Conservation (phyloP, 2,797 vertebrate species). For the Benthosema pterotum region DNA sequence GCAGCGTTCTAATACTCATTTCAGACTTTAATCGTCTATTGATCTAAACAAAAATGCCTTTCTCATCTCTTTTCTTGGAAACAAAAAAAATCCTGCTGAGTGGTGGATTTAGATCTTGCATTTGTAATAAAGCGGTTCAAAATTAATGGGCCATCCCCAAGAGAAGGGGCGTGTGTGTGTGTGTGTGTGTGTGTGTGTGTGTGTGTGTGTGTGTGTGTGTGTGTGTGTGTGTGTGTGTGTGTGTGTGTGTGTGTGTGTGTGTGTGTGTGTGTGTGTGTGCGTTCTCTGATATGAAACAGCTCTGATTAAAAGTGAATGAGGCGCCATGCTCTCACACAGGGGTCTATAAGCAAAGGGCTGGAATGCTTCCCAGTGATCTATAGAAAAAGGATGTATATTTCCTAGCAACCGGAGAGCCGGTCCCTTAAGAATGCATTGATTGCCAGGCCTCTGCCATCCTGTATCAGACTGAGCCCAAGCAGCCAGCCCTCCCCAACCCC, state of each 20-base stretch:
- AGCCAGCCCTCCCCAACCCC: constrained; percentile 37
- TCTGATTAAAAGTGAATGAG: constrained; percentile 80
- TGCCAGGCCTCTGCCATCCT: constrained; percentile 69
- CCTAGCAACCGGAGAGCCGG: constrained; percentile 76
- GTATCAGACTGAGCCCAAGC: constrained; percentile 65
- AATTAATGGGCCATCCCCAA: constrained; percentile 58
- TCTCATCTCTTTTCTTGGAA: constrained; percentile 42
- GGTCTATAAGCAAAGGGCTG: constrained; percentile 59
- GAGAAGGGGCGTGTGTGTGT: constrained; percentile 27
- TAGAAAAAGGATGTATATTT: constrained; percentile 77
- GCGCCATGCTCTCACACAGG: constrained; percentile 64
- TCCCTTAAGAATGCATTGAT: constrained; percentile 78
- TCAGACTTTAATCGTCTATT: constrained; percentile 58
- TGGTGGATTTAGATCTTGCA: constrained; percentile 55
- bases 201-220: too few species aligned
- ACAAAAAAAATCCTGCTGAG: constrained; percentile 43
- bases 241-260: too few species aligned
- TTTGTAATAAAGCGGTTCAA: constrained; percentile 61
- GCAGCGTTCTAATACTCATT: constrained; percentile 35
- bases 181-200: too few species aligned
- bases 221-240: too few species aligned
- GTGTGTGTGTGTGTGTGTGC: constrained; percentile 40
- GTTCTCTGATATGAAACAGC: constrained; percentile 73
- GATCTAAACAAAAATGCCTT: constrained; percentile 45
- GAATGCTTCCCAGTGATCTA: constrained; percentile 75